Conservation (phyloP, 2,113 vertebrate genomes). For the Columba janthina region DNA sequence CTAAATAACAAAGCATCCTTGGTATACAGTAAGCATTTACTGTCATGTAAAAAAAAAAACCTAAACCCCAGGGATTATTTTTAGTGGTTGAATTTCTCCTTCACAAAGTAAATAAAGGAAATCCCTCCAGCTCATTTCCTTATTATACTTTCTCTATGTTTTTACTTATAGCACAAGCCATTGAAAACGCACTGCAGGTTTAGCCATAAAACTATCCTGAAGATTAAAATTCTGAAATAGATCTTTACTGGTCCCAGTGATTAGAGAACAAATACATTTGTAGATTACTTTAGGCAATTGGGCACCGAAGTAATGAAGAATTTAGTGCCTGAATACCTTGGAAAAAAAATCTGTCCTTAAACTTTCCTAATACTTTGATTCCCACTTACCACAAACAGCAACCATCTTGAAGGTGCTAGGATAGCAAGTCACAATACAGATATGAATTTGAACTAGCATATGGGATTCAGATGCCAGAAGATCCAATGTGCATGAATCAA, state of each 20-base stretch:
- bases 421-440: neutral
- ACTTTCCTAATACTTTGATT: slow-evolving; percentile 25
- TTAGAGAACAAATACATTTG: neutral
- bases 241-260: slow-evolving; percentile 59
- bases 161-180: slow-evolving; percentile 14
- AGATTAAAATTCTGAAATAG: slow-evolving; percentile 30
- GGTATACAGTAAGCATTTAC: slow-evolving; percentile 7
- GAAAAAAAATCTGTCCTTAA: neutral
- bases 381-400: neutral
- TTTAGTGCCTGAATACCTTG: neutral
- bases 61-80: neutral
- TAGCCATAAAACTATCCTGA: neutral
- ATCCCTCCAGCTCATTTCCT: slow-evolving; percentile 8
- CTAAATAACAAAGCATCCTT: slow-evolving; percentile 7
- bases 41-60: neutral
- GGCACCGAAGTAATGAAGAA: neutral
- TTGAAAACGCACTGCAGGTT: slow-evolving; percentile 9
- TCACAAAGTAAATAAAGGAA: neutral
- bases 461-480: neutral
- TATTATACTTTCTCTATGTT: neutral
- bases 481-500: neutral
- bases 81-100: slow-evolving; percentile 16
- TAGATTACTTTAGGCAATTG: neutral
- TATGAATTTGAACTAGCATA: neutral
- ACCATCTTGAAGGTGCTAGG: neutral